Conservation (phyloP, 2,797 vertebrate genomes). For the Pangasius krempfi region DNA sequence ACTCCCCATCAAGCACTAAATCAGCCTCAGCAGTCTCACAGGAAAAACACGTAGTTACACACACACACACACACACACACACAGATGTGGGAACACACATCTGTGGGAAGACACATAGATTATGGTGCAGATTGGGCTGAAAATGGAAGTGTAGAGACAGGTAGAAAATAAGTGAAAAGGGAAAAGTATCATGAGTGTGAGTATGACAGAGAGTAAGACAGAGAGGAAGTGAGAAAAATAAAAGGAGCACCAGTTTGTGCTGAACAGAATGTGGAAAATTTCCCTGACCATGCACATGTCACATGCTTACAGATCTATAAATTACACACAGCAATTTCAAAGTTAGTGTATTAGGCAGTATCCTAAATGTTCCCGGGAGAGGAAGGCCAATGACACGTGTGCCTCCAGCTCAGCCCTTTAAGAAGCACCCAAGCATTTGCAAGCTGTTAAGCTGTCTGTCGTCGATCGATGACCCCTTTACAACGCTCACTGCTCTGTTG, state of each 20-base stretch:
- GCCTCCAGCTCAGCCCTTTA: constrained; percentile 42
- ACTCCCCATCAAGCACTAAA: constrained; percentile 55
- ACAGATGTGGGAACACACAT: not conserved
- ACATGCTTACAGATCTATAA: constrained; percentile 17
- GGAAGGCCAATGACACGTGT: constrained; percentile 38
- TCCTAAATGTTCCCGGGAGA: constrained; percentile 32
- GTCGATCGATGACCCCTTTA: constrained; percentile 57
- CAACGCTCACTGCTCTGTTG: constrained; percentile 40
- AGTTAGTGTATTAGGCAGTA: constrained; percentile 33
- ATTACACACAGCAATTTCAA: constrained; percentile 8
- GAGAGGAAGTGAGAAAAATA: not conserved
- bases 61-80: not conserved
- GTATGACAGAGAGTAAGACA: not conserved
- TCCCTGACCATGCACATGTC: not conserved
- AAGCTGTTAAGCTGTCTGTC: constrained; percentile 55
- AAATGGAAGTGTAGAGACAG: constrained; percentile 31
- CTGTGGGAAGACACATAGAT: not conserved
- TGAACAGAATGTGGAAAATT: not conserved
- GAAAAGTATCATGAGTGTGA: constrained; percentile 39
- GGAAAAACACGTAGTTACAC: not conserved
- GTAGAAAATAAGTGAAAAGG: constrained; percentile 57
- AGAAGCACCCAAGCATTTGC: constrained; percentile 47
- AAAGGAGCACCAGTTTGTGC: not conserved
- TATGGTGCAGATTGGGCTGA: not conserved
- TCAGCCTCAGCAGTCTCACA: constrained; percentile 50